A percentile compares a stretch with the other conserved stretches of the same genome.
phyloP scores from a whole-genome alignment of 2,113 vertebrate genomes.

The Myrmecophaga tridactyla region DNA sequence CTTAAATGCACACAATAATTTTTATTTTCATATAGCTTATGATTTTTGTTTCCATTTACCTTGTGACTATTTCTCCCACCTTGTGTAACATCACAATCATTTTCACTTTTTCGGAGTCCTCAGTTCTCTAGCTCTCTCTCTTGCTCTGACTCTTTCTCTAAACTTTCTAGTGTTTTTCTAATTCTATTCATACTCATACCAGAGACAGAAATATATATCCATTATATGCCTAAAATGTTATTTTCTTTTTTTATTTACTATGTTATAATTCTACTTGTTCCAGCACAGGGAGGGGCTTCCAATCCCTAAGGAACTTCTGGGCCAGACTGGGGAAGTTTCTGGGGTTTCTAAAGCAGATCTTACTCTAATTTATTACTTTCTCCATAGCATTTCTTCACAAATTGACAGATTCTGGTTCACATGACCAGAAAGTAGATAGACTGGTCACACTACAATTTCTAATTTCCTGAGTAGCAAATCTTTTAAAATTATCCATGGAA shows the following conservation, averaged over 20 bases:
- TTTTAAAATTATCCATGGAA: background rate
- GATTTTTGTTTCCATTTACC: background rate
- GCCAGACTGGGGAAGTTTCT: background rate
- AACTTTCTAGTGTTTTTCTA: background rate
- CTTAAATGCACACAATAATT: background rate
- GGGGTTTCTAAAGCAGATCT: background rate
- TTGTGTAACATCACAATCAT: background rate
- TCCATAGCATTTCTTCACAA: background rate
- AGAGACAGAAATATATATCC: background rate
- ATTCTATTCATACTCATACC: background rate
- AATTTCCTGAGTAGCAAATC: background rate
- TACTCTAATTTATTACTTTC: background rate
- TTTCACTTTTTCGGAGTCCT: background rate
- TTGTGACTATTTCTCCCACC: background rate
- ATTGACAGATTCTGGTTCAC: background rate
- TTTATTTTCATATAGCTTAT: background rate
- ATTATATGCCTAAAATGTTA: background rate
- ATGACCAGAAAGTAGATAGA: background rate
- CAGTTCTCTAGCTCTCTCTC: background rate
- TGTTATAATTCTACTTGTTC: background rate
- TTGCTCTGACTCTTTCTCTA: background rate
- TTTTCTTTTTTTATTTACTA: background rate
- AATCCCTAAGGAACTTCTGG: background rate
- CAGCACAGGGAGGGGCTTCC: rapidly evolving
- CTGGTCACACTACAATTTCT: background rate